These are phyloP conservation scores for Popillia japonica DNA, from an alignment of 1,140 invertebrate genomes.

Conservation along the genomic window DNA sequence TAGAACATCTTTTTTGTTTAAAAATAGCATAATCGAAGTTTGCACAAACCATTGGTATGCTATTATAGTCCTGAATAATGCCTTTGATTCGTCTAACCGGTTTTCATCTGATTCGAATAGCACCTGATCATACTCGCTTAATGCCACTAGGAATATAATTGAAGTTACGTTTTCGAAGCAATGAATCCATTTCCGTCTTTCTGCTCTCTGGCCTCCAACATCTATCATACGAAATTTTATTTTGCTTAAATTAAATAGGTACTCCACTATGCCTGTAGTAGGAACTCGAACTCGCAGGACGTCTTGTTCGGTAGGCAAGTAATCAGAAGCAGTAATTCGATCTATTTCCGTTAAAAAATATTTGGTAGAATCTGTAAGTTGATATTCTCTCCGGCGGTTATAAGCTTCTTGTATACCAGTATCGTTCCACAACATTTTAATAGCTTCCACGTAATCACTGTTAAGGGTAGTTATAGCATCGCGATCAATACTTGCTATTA, in stretches of 20 bases:
- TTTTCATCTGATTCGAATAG: constrained; percentile 72
- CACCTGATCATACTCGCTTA: constrained; percentile 67
- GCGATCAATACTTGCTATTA: background rate
- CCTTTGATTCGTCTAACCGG: constrained; percentile 99
- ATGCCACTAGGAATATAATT: constrained; percentile 95
- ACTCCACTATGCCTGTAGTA: constrained; percentile 96
- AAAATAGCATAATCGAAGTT: constrained; percentile 98
- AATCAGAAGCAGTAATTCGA: constrained; percentile 89
- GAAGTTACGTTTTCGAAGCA: constrained; percentile 98
- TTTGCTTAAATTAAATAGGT: constrained; percentile 97
- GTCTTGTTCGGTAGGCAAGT: constrained; percentile 95
- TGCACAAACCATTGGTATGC: constrained; percentile 99
- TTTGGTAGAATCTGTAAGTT: background rate
- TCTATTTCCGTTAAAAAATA: constrained; percentile 93
- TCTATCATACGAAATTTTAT: constrained; percentile 77
- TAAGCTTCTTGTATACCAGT: background rate
- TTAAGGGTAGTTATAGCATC: background rate
- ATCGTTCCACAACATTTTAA: background rate
- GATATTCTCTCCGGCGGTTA: constrained; percentile 1
- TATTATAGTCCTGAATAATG: constrained; percentile 99
- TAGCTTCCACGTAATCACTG: background rate
- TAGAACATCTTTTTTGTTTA: constrained; percentile 99
- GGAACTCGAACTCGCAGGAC: constrained; percentile 95
- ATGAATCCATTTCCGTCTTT: constrained; percentile 99
- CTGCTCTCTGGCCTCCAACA: constrained; percentile 95